A percentile compares a stretch with the other conserved stretches of the same genome.
These are phyloP conservation scores for Neogobius melanostomus DNA, from an alignment of 2,113 vertebrate species.

Conservation along the genomic window DNA sequence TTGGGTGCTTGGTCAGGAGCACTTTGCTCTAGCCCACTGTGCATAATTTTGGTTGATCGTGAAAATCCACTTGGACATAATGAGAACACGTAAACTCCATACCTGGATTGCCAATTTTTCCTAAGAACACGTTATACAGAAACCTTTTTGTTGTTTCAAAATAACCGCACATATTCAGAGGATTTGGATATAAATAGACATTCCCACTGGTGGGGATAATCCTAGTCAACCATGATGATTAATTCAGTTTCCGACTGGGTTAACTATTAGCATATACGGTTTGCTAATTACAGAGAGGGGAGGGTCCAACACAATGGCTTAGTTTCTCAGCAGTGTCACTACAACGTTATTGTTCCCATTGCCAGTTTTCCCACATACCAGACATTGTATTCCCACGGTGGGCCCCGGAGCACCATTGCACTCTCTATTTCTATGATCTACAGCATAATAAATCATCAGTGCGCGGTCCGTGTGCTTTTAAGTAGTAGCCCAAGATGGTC, in stretches of 20 bases:
- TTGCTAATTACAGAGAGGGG: constrained; percentile 18
- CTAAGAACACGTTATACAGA: too few species aligned
- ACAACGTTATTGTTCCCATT: constrained; percentile 17
- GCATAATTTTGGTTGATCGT: too few species aligned
- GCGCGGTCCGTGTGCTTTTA: constrained; percentile 24
- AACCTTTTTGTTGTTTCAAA: neutral
- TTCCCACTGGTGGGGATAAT: neutral
- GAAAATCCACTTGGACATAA: too few species aligned
- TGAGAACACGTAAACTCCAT: too few species aligned
- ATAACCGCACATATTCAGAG: neutral
- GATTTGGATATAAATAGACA: neutral
- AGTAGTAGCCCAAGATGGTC: constrained; percentile 37
- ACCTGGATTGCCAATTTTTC: too few species aligned
- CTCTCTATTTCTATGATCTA: constrained; percentile 41
- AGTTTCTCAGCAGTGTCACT: constrained; percentile 18
- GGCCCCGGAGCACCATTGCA: constrained; percentile 9
- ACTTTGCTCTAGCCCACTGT: too few species aligned
- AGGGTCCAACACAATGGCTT: constrained; percentile 27
- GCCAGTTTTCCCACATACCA: constrained; percentile 23
- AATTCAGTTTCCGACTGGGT: neutral
- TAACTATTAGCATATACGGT: constrained; percentile 1
- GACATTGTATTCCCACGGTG: neutral
- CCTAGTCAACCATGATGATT: neutral
- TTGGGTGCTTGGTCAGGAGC: too few species aligned
- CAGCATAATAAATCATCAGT: constrained; percentile 5